phyloP scores from a whole-genome alignment of 2,113 vertebrate species.

The Cebus imitator region DNA sequence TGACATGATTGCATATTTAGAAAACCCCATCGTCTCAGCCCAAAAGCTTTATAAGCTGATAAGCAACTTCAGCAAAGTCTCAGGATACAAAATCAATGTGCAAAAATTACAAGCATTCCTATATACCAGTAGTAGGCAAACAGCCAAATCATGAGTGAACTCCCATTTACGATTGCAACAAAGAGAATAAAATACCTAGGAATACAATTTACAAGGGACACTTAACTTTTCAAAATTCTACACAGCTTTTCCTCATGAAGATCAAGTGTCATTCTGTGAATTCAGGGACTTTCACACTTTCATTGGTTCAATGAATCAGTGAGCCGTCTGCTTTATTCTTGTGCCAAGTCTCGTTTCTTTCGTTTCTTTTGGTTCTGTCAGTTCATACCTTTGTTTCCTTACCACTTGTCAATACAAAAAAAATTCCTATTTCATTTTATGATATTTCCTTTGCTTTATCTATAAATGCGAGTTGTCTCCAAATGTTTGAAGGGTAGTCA shows the following conservation, averaged over 20 bases:
- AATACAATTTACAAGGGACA: too few species aligned
- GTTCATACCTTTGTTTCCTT: not conserved
- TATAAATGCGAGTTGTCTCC: not conserved
- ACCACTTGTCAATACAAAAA: not conserved
- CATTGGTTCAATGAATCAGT: not conserved
- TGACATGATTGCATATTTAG: too few species aligned
- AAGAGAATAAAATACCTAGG: too few species aligned
- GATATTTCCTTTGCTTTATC: not conserved
- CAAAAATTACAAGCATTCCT: too few species aligned
- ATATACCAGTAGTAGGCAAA: too few species aligned
- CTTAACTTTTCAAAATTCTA: not conserved
- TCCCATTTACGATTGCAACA: too few species aligned
- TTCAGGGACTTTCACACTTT: not conserved
- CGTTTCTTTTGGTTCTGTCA: not conserved
- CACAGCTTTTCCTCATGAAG: not conserved
- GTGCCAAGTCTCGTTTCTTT: not conserved
- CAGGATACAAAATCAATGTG: too few species aligned
- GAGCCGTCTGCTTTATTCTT: not conserved
- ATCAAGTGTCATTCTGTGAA: not conserved
- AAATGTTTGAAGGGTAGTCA: not conserved
- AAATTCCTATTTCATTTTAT: not conserved
- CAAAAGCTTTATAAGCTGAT: too few species aligned
- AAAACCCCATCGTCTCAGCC: too few species aligned
- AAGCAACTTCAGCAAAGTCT: too few species aligned
- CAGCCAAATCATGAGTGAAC: too few species aligned